Percentiles rank a stretch among this genome's conserved stretches.
These are phyloP conservation scores for Apodemus sylvaticus DNA, from an alignment of 2,113 vertebrate species.

Conservation along the genomic window DNA sequence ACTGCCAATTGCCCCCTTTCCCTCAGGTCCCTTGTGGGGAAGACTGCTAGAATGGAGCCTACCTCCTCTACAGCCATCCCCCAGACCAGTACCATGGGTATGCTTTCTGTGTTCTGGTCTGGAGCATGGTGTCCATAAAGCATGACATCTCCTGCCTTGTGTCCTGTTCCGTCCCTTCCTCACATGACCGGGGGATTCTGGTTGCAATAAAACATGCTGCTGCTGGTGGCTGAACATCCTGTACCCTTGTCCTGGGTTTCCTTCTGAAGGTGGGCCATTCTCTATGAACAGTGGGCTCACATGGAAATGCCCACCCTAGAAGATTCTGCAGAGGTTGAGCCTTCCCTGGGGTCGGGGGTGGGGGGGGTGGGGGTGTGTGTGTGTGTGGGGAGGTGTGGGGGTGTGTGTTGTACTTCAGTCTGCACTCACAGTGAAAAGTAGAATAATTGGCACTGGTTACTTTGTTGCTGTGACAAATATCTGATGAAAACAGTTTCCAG, in stretches of 20 bases:
- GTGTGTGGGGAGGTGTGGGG: no score
- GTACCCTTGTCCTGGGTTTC: not conserved
- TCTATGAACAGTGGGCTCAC: not conserved
- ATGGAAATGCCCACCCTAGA: not conserved
- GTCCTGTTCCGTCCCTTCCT: not conserved
- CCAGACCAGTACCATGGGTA: not conserved
- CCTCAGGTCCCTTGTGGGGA: not conserved
- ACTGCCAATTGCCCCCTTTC: not conserved
- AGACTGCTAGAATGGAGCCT: not conserved
- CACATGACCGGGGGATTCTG: constrained; percentile 47
- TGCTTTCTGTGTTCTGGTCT: not conserved
- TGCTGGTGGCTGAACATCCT: not conserved
- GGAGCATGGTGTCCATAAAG: not conserved
- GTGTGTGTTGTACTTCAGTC: not conserved
- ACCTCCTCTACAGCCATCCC: not conserved
- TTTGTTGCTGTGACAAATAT: not conserved
- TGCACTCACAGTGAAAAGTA: not conserved
- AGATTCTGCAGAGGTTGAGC: no score
- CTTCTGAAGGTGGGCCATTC: not conserved
- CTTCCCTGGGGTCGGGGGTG: not conserved
- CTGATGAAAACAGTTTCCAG: not conserved
- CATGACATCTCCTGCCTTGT: not conserved
- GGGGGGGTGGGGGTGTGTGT: no score
- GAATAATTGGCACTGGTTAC: not conserved
- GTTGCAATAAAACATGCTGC: constrained; percentile 75